Base-by-base conservation (phyloP, 2,888 invertebrate species). In the Andrena praecox region DNA sequence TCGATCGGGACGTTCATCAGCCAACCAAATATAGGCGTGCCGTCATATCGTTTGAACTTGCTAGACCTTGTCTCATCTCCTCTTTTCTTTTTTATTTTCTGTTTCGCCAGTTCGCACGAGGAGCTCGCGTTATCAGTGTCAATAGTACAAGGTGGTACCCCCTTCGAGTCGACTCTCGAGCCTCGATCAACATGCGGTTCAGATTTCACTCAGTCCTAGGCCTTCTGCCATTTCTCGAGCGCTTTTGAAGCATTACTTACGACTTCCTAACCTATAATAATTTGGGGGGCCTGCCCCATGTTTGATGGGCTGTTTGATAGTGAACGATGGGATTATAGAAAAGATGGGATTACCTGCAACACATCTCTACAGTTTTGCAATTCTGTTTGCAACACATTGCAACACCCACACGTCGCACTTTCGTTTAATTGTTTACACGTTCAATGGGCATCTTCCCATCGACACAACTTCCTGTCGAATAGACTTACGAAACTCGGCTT, bases 161-260 rank as follows among this genome's bases (percentile, higher is more conserved):
- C 80, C 63, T 78, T 80, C 72, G 75, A 73, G 71, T 35, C 62
- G 62, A 60, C 48, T 48, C 54, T 31, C 75, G 76, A 80, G 67
- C 31, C 67, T 67, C 80, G 80, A 88, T 88, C 88, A 81, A 82
- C 79, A 88, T 86, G 82, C 85, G 66, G 69, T 73, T 88, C 88
- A 67, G 80, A 82, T 87, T 87, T 87, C 86, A 82, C 77, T 85
- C 67, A 77, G 82, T 62, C 69, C 64, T 54, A 62, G 48, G 63
- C 54, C 72, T 66, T 48, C 33, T 59, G 24, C 79, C 81, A 78
- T 84, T 89, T 89, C 88, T 84, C 84, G 85, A 64, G 76, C 60
- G 76, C 80, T 86, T 84, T 79, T 54, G 59, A 16, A 42, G 42
- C 42, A 42, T 42, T 42, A 42, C 16, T 42, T 42, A 42, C 16